Percentiles rank a stretch among this genome's conserved stretches.
Conservation (phyloP, 2,113 vertebrate genomes). For the Elanoides forficatus region DNA sequence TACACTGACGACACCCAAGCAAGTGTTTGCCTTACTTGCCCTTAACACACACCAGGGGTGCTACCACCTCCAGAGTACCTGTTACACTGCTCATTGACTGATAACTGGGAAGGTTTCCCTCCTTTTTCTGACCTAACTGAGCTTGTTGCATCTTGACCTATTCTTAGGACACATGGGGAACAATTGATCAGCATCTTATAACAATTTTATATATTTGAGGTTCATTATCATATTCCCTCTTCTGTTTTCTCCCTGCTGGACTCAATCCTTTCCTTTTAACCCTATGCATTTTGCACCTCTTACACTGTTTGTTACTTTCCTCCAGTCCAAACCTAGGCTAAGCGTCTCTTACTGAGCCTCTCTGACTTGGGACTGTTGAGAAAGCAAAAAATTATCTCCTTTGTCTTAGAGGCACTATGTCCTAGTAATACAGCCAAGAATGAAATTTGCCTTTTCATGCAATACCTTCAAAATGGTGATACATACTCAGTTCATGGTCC, state of each 20-base stretch:
- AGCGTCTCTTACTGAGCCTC: not conserved
- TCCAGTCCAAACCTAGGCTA: not conserved
- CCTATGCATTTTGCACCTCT: not conserved
- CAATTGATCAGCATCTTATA: not conserved
- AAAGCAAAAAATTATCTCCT: not conserved
- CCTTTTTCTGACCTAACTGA: not conserved
- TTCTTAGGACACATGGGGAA: not conserved
- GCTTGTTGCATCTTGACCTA: not conserved
- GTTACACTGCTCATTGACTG: not conserved
- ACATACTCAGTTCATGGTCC: not conserved
- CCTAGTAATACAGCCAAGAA: not conserved
- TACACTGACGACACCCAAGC: not conserved
- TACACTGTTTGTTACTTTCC: not conserved
- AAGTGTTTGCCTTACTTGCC: not conserved
- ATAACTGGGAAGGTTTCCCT: not conserved
- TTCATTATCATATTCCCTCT: not conserved
- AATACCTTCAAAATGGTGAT: not conserved
- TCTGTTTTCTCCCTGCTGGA: not conserved
- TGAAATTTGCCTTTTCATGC: not conserved
- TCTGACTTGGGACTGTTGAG: not conserved
- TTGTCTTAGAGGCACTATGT: not conserved
- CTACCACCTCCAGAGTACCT: not conserved
- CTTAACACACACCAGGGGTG: not conserved
- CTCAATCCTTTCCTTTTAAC: not conserved
- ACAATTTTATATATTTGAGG: not conserved